Conservation (phyloP, 2,797 vertebrate genomes). For the Scleropages formosus region DNA sequence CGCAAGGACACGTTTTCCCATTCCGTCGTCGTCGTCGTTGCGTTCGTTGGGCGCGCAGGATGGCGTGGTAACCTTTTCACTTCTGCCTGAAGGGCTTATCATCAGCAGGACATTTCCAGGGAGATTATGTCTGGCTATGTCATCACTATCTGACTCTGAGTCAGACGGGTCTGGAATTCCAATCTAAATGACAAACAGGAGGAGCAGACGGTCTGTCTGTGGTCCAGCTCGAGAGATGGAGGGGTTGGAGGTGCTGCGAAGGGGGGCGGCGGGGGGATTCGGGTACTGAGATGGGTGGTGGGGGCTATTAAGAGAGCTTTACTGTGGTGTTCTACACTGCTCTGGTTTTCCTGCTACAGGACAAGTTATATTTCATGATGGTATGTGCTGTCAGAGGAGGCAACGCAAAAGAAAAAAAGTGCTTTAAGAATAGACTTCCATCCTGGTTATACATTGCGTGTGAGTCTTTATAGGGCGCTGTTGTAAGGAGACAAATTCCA, state of each 20-base stretch:
- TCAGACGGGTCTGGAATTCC: constrained; percentile 23
- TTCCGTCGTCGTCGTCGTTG: not conserved
- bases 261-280: not conserved
- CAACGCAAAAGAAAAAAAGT: constrained; percentile 8
- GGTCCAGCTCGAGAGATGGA: constrained; percentile 8
- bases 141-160: constrained; percentile 11
- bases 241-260: not conserved
- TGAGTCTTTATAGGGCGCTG: too few species aligned
- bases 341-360: not conserved
- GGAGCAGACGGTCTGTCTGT: constrained; percentile 20
- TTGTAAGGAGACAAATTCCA: too few species aligned
- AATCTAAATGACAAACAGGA: constrained; percentile 8
- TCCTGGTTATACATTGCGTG: too few species aligned
- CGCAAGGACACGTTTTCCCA: not conserved
- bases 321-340: not conserved
- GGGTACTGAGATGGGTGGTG: too few species aligned
- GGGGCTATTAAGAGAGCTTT: constrained; percentile 1
- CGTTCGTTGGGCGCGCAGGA: not conserved
- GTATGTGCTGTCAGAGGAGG: not conserved
- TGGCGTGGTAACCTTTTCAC: not conserved
- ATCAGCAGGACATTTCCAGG: constrained; percentile 15
- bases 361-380: constrained; percentile 1
- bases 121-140: constrained; percentile 19
- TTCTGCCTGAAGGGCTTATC: not conserved
- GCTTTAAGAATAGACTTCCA: not conserved